Conservation (phyloP, 2,113 vertebrate species). For the Upupa epops region DNA sequence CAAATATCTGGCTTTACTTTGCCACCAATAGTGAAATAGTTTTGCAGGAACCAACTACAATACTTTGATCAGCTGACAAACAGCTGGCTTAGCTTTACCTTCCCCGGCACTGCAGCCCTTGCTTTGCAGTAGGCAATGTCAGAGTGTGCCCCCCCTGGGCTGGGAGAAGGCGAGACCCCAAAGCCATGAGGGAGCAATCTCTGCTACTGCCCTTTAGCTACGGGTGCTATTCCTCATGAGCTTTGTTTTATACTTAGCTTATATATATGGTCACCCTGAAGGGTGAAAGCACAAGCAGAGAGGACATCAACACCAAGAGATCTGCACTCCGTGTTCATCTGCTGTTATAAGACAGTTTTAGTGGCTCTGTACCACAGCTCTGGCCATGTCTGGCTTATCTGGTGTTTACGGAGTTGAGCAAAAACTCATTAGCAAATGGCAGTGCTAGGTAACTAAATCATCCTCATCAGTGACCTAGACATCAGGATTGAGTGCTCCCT, state of each 20-base stretch:
- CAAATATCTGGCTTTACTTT: not conserved
- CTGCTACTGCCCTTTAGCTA: not conserved
- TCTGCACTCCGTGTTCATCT: not conserved
- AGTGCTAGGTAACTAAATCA: not conserved
- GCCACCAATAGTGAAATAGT: not conserved
- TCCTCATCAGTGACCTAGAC: no score
- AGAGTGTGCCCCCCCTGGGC: not conserved
- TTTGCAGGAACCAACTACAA: not conserved
- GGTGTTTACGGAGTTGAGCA: not conserved
- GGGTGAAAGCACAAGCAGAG: not conserved
- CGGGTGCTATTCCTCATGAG: not conserved
- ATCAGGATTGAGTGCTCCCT: no score
- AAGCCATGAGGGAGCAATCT: not conserved
- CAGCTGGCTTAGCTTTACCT: not conserved
- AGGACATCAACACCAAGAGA: not conserved
- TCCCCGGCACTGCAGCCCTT: not conserved
- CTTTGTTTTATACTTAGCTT: not conserved
- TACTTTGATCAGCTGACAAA: rapidly evolving
- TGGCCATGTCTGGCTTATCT: not conserved
- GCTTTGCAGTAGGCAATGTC: not conserved
- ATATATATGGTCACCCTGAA: not conserved
- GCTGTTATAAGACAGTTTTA: not conserved
- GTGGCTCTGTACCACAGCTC: not conserved
- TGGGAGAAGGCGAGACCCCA: not conserved
- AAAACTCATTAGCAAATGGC: not conserved